phyloP scores from a whole-genome alignment of 2,888 invertebrate genomes.

The Bembecia ichneumoniformis region DNA sequence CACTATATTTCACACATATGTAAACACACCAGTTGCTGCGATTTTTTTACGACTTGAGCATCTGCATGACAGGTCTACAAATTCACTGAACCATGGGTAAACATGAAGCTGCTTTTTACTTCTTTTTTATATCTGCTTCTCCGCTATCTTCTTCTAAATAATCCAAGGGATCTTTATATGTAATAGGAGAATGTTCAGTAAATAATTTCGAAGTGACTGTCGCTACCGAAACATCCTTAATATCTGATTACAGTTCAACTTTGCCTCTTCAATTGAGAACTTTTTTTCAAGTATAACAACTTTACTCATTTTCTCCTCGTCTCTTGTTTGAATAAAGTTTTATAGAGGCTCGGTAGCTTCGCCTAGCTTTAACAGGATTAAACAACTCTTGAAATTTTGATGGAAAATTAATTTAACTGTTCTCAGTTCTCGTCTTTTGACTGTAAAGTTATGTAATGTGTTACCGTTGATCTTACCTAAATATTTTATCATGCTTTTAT shows the following conservation, averaged over 20 bases:
- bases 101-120: no score
- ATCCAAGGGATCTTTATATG: no score
- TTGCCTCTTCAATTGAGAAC: constrained; percentile 39
- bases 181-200: no score
- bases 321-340: constrained; percentile 56
- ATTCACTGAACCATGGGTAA: no score
- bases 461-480: not conserved
- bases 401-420: constrained; percentile 34
- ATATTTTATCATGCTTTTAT: not conserved
- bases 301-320: constrained; percentile 63
- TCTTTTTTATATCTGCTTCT: no score
- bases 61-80: no score
- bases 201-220: not conserved
- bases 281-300: constrained; percentile 45
- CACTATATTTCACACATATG: no score
- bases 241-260: constrained; percentile 48
- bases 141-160: no score
- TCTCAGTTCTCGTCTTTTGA: constrained; percentile 14
- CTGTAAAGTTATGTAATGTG: not conserved
- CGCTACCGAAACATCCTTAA: constrained; percentile 16
- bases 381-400: constrained; percentile 46
- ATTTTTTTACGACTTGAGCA: no score
- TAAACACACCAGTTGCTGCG: no score
- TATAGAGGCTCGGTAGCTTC: constrained; percentile 34
- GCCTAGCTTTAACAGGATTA: constrained; percentile 51